phyloP scores from a whole-genome alignment of 2,797 vertebrate genomes.

The Cercopithecus diana region DNA sequence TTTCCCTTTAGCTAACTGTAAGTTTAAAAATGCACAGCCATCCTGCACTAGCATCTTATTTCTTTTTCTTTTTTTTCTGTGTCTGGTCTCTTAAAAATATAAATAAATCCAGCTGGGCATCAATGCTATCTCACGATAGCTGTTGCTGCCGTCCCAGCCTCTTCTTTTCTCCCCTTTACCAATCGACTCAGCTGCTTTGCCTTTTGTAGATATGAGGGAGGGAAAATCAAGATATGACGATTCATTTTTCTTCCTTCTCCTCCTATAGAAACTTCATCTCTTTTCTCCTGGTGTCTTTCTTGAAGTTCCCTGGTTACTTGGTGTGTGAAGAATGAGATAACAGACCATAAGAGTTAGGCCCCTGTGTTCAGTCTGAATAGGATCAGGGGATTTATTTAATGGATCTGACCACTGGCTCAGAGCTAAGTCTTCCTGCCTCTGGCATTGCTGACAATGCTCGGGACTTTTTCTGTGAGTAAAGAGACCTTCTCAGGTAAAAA shows the following conservation, averaged over 20 bases:
- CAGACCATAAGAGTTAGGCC: not conserved
- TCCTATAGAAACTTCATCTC: slow-evolving; percentile 22
- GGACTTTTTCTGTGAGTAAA: not conserved
- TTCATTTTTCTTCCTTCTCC: slow-evolving; percentile 28
- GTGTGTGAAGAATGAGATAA: slow-evolving; percentile 7
- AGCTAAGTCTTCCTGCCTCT: not conserved
- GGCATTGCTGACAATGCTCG: not conserved
- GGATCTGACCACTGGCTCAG: not conserved
- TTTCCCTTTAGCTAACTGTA: not conserved
- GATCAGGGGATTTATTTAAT: not conserved
- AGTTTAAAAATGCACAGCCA: not conserved
- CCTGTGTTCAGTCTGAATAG: not conserved
- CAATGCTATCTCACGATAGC: not conserved
- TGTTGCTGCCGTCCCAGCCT: not conserved
- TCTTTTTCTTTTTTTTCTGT: not conserved
- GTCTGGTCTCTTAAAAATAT: not conserved
- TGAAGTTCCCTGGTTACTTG: not conserved
- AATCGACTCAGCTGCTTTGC: not conserved
- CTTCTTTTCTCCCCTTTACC: not conserved
- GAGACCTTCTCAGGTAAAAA: not conserved
- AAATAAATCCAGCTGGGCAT: not conserved
- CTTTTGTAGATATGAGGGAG: not conserved
- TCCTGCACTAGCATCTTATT: not conserved
- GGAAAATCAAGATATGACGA: not conserved
- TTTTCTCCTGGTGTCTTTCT: not conserved